Conservation (phyloP, 2,113 vertebrate species). For the Pygathrix nemaeus region DNA sequence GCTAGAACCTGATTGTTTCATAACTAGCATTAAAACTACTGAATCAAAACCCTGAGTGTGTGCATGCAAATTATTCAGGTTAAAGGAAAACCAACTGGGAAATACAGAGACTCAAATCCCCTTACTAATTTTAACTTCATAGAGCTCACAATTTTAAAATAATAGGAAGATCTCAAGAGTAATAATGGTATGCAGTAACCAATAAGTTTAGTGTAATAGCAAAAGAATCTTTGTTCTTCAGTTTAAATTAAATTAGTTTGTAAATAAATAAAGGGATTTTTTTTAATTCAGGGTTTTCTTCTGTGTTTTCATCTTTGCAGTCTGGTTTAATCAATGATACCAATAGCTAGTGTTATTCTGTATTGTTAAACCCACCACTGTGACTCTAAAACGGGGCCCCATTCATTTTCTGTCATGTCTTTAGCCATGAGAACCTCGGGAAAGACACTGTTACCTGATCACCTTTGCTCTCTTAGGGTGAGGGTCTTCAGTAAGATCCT, state of each 20-base stretch:
- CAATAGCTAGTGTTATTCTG: not conserved
- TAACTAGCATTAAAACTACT: constrained; percentile 58
- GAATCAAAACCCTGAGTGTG: constrained; percentile 45
- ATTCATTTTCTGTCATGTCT: not conserved
- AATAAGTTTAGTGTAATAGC: constrained; percentile 47
- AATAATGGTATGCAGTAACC: constrained; percentile 64
- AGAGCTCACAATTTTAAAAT: constrained; percentile 68
- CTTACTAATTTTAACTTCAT: constrained; percentile 76
- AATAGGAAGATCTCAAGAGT: constrained; percentile 72
- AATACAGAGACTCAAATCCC: constrained; percentile 67
- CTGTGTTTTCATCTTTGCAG: not conserved
- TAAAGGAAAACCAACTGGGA: constrained; percentile 63
- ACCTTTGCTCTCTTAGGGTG: no score
- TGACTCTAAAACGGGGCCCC: not conserved
- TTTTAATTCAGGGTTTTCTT: not conserved
- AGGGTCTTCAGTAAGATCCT: not conserved
- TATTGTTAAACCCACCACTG: not conserved
- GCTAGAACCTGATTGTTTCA: constrained; percentile 11
- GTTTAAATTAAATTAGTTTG: constrained; percentile 63
- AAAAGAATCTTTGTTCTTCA: constrained; percentile 37
- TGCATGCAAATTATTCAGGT: constrained; percentile 69
- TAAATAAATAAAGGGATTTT: constrained; percentile 37
- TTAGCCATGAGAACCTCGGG: not conserved
- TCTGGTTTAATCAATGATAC: not conserved
- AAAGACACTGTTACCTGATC: not conserved